Base-by-base conservation (phyloP, 2,888 invertebrate species). In the Schizaphis graminum region DNA sequence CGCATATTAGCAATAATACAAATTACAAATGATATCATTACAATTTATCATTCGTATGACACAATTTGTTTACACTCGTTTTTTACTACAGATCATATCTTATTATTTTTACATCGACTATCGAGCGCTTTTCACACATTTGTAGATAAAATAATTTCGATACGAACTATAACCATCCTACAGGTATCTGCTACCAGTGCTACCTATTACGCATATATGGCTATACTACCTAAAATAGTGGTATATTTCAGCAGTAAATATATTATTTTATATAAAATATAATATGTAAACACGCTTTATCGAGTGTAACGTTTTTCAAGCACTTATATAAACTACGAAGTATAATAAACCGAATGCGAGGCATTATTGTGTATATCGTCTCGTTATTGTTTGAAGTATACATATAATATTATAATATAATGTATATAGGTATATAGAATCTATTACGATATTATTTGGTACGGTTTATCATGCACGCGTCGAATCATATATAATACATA, bases 341-440 rank as follows among this genome's bases (percentile, higher is more conserved):
- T 21, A 77, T 41, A 35, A 35, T 77, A 77, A 77, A 35, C 21
- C 21, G 35, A 21, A 21, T 21, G 77, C 21, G 21, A 77, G 77
- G 77, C 21, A 35, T 77, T 35, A 77, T 35, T 24, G 77, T 77
- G 35, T 35, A 35, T 35, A 35, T 35, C 35, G 35, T 77, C 35
- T 35, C 21, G 35, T 77, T 77, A 35, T 67, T 77, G 35, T 41
- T 8, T 21, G 8, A 77, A 77, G 21, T 53, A 53, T 53, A 53
- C 16, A 53, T 16, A n/a, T n/a, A 67, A 35, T 35, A 77, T 35
- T 35, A 77, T 77, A 21, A 35, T 7, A 16, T 35, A 35, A 21
- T 5, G 0, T 16, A 26, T 35, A 0, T 35, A 28, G 11, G 0
- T 16, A 26, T 35, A 0, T 35, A 28, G 11, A 11, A 61, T 1